These are phyloP conservation scores for Tanypteryx hageni DNA, from an alignment of 2,888 invertebrate species.

Conservation along the genomic window DNA sequence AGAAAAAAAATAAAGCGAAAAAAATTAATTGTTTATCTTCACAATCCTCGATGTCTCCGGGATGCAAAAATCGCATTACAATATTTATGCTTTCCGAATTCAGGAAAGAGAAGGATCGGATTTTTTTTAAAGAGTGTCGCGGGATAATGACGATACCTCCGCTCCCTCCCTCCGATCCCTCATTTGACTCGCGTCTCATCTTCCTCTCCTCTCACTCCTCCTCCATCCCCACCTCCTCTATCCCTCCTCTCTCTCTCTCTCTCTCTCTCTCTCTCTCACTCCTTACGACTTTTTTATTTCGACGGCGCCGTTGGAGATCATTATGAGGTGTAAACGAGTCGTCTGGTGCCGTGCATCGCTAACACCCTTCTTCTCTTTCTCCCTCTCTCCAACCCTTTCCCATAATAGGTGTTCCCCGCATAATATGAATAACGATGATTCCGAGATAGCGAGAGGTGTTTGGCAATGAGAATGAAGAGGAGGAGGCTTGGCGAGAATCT, in stretches of 20 bases:
- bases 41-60: neutral
- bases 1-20: neutral
- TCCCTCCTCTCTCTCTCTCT: neutral
- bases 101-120: neutral
- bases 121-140: neutral
- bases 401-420: conserved; percentile 33
- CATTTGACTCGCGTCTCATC: neutral
- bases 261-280: neutral
- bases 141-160: conserved; percentile 21
- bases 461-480: neutral
- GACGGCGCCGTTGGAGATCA: neutral
- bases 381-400: neutral
- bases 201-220: conserved; percentile 16
- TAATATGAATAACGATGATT: conserved; percentile 61
- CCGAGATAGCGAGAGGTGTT: conserved; percentile 20
- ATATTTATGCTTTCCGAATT: conserved; percentile 26
- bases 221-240: conserved; percentile 23
- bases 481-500: no score
- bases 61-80: conserved; percentile 15
- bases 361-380: conserved; percentile 9
- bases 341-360: conserved; percentile 11
- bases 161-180: neutral
- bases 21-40: neutral
- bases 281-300: neutral
- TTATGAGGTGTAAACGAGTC: neutral